Base-by-base conservation (phyloP, 2,797 vertebrate genomes). In the Pelochelys cantorii region DNA sequence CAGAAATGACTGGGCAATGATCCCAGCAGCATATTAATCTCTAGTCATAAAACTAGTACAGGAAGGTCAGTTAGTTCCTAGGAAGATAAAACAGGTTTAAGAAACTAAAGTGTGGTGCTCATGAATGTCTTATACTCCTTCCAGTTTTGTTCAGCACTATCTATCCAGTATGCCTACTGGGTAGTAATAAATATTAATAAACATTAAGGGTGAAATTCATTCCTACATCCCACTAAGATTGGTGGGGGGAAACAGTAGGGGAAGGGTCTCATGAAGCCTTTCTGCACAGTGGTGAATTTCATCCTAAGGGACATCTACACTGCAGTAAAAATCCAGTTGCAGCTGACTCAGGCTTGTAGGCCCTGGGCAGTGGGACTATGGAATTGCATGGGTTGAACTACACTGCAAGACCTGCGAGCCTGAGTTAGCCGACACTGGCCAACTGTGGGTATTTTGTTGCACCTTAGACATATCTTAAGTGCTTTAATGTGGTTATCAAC, bases 21-120 rank as follows among this genome's bases (percentile, higher is more conserved):
- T 97, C 97, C 97, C 97, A 96, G 96, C 81, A 95, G 81, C 14
- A 65, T 97, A 95, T 97, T 97, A 97, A 96, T 97, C 96, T 97
- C 85, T 79, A 97, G 84, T 93, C 91, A 97, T 94, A 94, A 92
- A 97, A 92, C 95, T 95, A 97, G 87, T 81, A 93, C 87, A 91
- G 95, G 96, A 95, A 96, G 95, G 90, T 96, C 93, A 95, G 95
- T 97, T 97, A 93, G 92, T 93, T 91, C 94, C 91, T 92, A 92
- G 83, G 90, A 96, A 95, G 97, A 96, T 96, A 96, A 97, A 96
- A 87, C 77, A 91, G 86, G 55, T 93, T 96, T 96, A 96, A 95
- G 93, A 95, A 96, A 97, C 90, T 91, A 65, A 83, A 82, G 23
- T 83, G 91, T 94, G n/a, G 82, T 94, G 91, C 77, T 93, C 95